Conservation (phyloP, 2,888 invertebrate species). For the Apotomis betuletana region DNA sequence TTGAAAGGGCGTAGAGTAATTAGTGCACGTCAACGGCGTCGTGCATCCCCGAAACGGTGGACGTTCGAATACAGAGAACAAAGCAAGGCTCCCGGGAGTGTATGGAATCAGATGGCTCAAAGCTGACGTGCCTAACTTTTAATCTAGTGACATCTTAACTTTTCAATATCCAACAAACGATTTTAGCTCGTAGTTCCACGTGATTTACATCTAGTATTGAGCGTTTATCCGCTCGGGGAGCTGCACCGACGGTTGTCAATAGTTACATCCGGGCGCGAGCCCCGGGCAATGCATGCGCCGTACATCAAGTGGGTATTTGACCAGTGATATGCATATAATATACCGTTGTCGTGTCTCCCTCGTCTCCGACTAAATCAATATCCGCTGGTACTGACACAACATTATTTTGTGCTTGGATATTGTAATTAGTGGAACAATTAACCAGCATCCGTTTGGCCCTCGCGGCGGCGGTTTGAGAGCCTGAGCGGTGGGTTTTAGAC, state of each 20-base stretch:
- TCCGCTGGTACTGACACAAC: conserved; percentile 3
- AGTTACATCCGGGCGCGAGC: conserved; percentile 58
- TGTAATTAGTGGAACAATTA: conserved; percentile 37
- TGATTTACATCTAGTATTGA: conserved; percentile 41
- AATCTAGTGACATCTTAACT: conserved; percentile 43
- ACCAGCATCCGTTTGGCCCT: conserved; percentile 26
- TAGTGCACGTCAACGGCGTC: conserved; percentile 56
- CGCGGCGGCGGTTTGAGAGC: conserved; percentile 35
- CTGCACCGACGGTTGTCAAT: conserved; percentile 53
- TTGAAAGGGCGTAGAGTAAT: conserved; percentile 52
- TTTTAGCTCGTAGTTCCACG: conserved; percentile 46
- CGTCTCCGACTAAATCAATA: conserved; percentile 31
- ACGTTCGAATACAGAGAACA: conserved; percentile 55
- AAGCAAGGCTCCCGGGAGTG: conserved; percentile 51
- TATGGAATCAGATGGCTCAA: conserved; percentile 57
- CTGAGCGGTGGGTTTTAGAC: conserved; percentile 35
- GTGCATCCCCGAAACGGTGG: conserved; percentile 52
- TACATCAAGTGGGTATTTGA: conserved; percentile 45
- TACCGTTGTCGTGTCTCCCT: conserved; percentile 5
- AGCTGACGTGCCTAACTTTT: conserved; percentile 54
- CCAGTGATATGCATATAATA: conserved; percentile 25
- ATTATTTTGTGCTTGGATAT: conserved; percentile 36
- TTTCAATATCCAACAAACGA: conserved; percentile 43
- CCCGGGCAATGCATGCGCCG: conserved; percentile 49
- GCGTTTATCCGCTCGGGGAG: conserved; percentile 6